Conservation (phyloP, 2,113 vertebrate genomes). For the Megalops atlanticus region DNA sequence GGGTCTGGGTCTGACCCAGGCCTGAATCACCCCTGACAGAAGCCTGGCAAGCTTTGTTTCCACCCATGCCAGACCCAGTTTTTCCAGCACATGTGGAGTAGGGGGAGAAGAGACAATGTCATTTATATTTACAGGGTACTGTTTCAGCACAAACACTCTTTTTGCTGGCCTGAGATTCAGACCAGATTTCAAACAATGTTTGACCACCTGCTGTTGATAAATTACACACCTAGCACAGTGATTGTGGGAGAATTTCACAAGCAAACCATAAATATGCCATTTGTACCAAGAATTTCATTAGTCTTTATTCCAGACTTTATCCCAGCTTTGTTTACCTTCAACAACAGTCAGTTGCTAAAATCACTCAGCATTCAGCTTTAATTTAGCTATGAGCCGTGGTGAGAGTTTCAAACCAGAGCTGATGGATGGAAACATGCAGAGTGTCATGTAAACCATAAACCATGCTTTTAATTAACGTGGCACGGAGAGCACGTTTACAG, state of each 20-base stretch:
- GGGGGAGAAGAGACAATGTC: neutral
- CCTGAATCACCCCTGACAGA: neutral
- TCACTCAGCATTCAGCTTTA: neutral
- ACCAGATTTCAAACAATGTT: neutral
- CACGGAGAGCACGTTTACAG: constrained; percentile 34
- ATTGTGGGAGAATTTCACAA: neutral
- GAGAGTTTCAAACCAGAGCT: neutral
- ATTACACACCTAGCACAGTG: neutral
- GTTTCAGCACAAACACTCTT: neutral
- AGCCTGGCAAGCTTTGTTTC: neutral
- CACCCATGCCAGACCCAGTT: neutral
- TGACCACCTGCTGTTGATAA: neutral
- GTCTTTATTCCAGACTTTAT: no score
- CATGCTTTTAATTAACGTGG: constrained; percentile 45
- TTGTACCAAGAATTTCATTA: no score
- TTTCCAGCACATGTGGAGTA: neutral
- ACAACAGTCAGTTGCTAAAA: neutral
- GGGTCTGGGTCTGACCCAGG: neutral
- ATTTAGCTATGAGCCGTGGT: neutral
- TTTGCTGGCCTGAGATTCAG: neutral
- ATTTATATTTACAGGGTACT: neutral
- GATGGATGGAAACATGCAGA: constrained; percentile 13
- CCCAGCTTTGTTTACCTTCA: neutral
- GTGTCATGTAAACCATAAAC: constrained; percentile 49
- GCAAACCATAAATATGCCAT: neutral